These are phyloP conservation scores for Phalera bucephala DNA, from an alignment of 2,888 invertebrate genomes.

Conservation along the genomic window DNA sequence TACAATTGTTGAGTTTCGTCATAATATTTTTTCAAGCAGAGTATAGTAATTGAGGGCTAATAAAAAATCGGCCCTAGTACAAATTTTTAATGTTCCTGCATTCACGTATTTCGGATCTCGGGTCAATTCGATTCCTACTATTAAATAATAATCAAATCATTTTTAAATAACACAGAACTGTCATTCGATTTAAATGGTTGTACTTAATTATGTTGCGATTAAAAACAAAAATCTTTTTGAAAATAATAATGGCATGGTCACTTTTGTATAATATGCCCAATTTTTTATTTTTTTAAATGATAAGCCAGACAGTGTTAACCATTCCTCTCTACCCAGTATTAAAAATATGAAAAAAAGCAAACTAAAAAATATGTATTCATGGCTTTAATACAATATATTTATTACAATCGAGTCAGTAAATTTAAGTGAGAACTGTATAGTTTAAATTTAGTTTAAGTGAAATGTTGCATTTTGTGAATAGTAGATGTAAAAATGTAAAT, in stretches of 20 bases:
- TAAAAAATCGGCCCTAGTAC: constrained; percentile 3
- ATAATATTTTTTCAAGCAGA: no score
- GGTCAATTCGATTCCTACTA: constrained; percentile 37
- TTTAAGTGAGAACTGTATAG: constrained; percentile 54
- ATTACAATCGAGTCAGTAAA: constrained; percentile 74
- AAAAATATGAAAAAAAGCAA: constrained; percentile 35
- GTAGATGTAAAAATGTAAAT: constrained; percentile 31
- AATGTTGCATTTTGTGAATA: constrained; percentile 47
- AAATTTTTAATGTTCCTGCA: constrained; percentile 13
- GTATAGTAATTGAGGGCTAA: no score
- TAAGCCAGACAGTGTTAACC: constrained; percentile 40
- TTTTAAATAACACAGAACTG: constrained; percentile 31
- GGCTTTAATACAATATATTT: constrained; percentile 43
- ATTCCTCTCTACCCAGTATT: constrained; percentile 70
- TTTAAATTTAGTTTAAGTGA: constrained; percentile 38
- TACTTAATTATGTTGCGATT: constrained; percentile 4
- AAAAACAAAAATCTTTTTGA: constrained; percentile 1
- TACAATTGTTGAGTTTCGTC: no score
- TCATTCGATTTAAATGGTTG: constrained; percentile 8
- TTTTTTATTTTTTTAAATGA: no score
- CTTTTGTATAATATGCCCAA: no score
- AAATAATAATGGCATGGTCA: neutral
- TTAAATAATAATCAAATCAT: constrained; percentile 23
- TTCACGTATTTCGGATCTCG: constrained; percentile 38
- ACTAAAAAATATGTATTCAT: constrained; percentile 37